Conservation (phyloP, 2,888 invertebrate species). For the Dermolepida albohirtum region DNA sequence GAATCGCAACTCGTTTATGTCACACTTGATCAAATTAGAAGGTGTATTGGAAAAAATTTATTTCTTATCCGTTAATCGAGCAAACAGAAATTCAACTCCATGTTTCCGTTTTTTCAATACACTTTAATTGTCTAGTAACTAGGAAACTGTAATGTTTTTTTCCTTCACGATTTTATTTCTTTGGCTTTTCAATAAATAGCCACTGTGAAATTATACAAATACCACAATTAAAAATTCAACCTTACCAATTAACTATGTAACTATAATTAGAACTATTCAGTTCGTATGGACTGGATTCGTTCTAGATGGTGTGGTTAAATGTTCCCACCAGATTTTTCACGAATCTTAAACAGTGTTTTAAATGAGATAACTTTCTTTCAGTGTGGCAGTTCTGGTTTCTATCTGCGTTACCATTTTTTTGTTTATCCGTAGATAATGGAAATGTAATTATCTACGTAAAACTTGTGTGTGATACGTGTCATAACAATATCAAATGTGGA, state of each 20-base stretch:
- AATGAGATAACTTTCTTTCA: conserved; percentile 34
- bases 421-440: conserved; percentile 13
- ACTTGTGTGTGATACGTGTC: conserved; percentile 10
- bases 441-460: conserved; percentile 18
- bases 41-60: conserved; percentile 21
- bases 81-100: conserved; percentile 24
- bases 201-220: conserved; percentile 22
- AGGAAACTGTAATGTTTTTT: conserved; percentile 20
- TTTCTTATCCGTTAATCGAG: conserved; percentile 28
- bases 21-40: conserved; percentile 28
- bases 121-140: conserved; percentile 23
- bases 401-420: background rate
- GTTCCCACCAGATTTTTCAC: conserved; percentile 30
- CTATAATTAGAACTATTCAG: conserved; percentile 13
- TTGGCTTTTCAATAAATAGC: conserved; percentile 14
- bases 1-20: conserved; percentile 25
- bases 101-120: conserved; percentile 20
- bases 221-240: conserved; percentile 22
- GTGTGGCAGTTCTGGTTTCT: background rate
- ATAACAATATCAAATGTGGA: conserved; percentile 3
- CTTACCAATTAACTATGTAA: conserved; percentile 17
- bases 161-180: conserved; percentile 10
- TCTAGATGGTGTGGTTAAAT: conserved; percentile 20
- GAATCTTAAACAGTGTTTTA: background rate
- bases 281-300: conserved; percentile 18